These are phyloP conservation scores for Coluber constrictor DNA, from an alignment of 2,797 vertebrate species.

Conservation along the genomic window DNA sequence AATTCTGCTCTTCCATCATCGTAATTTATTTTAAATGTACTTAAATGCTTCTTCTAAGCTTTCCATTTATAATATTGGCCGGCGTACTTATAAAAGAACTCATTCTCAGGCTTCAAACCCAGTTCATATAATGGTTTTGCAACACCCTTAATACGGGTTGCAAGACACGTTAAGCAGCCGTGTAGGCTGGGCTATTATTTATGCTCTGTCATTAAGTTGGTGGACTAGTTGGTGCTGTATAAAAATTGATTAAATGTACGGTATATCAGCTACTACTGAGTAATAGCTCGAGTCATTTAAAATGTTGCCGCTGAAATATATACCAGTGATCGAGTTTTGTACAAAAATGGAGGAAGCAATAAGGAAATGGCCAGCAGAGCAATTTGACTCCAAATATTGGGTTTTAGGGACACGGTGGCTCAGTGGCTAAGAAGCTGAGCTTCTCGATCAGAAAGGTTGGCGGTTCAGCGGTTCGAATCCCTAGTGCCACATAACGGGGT, in stretches of 20 bases:
- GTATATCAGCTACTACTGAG: accelerated
- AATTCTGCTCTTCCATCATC: not conserved
- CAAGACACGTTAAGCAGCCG: slow-evolving; percentile 28
- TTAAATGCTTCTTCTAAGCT: not conserved
- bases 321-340: not conserved
- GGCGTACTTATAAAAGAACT: slow-evolving; percentile 14
- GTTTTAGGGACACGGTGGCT: too few species aligned
- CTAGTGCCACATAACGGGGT: too few species aligned
- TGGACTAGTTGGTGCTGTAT: slow-evolving; percentile 25
- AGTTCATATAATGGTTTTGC: slow-evolving; percentile 20
- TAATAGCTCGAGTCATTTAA: not conserved
- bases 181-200: slow-evolving; percentile 22
- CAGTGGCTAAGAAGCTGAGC: too few species aligned
- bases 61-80: slow-evolving; percentile 15
- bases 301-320: not conserved
- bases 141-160: slow-evolving; percentile 13
- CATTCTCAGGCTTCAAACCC: slow-evolving; percentile 21
- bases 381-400: not conserved
- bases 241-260: slow-evolving; percentile 36
- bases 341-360: not conserved
- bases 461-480: too few species aligned
- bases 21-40: slow-evolving; percentile 18
- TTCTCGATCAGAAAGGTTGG: too few species aligned
- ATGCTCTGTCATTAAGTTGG: slow-evolving; percentile 20
- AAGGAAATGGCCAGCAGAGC: not conserved